Evolutionary conservation across 92 coral and sea anemone species (phyloP), one percentile per base, ranked within the genome.

Genomic region (Galaxea fascicularis): DNA sequence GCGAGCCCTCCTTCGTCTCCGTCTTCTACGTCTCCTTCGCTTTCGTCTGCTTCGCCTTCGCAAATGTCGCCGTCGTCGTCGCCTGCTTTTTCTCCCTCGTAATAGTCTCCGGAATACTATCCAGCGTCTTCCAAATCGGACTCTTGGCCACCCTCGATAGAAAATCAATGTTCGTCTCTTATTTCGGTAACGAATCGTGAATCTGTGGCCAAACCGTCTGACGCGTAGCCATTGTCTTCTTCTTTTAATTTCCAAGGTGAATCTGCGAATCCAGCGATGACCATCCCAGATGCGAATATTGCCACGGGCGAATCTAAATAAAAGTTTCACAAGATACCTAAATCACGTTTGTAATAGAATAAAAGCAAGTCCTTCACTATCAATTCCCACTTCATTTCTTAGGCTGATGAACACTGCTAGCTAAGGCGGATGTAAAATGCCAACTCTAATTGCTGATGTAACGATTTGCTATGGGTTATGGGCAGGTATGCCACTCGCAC

Each of bases 1-100:
- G n/a, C 85, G 39, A 30, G 27, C 16, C 22, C 86, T 70, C 26
- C 86, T 71, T 71, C 71, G 60, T 39, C 59, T 44, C 21, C 78
- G 62, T 11, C 69, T 49, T 41, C 14, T 21, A 14, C 86, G n/a
- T 72, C 78, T 82, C 26, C 51, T 71, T 1, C n/a, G 24, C 14
- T 21, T 71, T 26, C 78, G 56, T 35, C 86, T 54, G 11, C 70
- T 70, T 56, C 54, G 20, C 49, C 49, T 70, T 71, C 71, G 71
- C 10, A 16, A n/a, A 2, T 1, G 12, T 71, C 78, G 20, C 35
- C 75, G 59, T 47, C 58, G 24, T 31, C 69, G 63, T 58, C 78
- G 59, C 54, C 12, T 82, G 15, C 52, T 47, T 52, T 29, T 15
- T 58, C 18, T 69, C 21, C 78, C 70, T 18, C 45, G 6, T 41